A percentile compares a stretch with the other conserved stretches of the same genome.
Conservation (phyloP, 2,113 vertebrate species). For the Dolichallabes microphthalmus region DNA sequence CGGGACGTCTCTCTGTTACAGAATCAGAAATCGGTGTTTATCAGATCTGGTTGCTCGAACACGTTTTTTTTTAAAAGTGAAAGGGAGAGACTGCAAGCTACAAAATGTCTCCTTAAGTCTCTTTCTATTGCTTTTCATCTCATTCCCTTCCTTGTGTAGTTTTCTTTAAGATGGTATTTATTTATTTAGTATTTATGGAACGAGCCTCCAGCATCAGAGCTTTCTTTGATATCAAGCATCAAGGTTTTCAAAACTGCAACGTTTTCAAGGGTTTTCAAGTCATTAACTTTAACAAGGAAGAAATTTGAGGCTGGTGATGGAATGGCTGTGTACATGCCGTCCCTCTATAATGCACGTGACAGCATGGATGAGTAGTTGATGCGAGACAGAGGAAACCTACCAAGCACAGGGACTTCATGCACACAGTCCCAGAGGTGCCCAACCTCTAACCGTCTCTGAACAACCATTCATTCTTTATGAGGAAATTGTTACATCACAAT, state of each 20-base stretch:
- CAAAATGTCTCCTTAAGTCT: background rate
- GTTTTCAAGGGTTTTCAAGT: background rate
- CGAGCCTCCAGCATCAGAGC: too few species aligned
- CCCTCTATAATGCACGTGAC: too few species aligned
- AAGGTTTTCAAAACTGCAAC: too few species aligned
- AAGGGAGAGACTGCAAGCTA: background rate
- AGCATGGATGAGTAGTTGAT: too few species aligned
- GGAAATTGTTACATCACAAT: background rate
- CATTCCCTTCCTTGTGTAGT: background rate
- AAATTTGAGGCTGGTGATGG: too few species aligned
- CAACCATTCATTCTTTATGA: too few species aligned
- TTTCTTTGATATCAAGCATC: too few species aligned
- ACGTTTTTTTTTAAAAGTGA: constrained; percentile 26
- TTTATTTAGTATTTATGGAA: background rate
- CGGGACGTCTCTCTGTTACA: constrained; percentile 72
- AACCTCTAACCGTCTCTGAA: too few species aligned
- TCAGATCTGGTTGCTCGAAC: background rate
- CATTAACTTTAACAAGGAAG: background rate
- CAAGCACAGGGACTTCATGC: too few species aligned
- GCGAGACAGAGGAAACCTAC: too few species aligned
- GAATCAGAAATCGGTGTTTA: background rate
- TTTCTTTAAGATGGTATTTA: background rate
- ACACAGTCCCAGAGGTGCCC: too few species aligned
- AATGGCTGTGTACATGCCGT: too few species aligned
- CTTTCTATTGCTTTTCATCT: background rate